Percentiles rank a stretch among this genome's conserved stretches.
Conservation (phyloP, 2,888 invertebrate species). For the Chrysolina oricalcia region DNA sequence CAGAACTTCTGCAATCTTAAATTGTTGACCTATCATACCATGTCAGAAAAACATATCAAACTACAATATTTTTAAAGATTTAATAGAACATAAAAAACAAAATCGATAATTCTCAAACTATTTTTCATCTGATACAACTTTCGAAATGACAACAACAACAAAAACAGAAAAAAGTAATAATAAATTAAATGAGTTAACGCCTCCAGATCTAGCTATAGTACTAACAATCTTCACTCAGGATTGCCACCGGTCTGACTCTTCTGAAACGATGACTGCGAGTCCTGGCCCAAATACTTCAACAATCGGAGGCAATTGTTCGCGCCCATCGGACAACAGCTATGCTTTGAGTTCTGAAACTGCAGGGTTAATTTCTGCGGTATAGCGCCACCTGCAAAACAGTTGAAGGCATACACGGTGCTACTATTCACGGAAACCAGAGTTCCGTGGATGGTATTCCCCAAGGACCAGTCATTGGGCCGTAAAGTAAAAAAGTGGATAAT, state of each 20-base stretch:
- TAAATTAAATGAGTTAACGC: no score
- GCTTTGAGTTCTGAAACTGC: not conserved
- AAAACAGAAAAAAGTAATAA: no score
- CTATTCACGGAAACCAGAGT: not conserved
- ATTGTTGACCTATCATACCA: no score
- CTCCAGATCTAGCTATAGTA: no score
- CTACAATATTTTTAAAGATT: no score
- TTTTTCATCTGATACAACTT: no score
- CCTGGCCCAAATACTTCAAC: not conserved
- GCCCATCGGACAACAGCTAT: not conserved
- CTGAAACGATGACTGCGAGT: not conserved
- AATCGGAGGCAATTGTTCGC: not conserved
- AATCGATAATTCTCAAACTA: no score
- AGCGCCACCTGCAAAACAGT: not conserved
- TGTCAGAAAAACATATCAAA: no score
- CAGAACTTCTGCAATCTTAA: no score
- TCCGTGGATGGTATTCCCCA: not conserved
- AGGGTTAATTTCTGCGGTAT: not conserved
- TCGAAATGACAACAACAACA: no score
- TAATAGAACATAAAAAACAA: no score
- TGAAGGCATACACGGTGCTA: not conserved
- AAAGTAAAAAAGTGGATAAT: no score
- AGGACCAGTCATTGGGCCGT: not conserved
- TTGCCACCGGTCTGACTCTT: not conserved
- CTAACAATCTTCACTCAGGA: not conserved